A percentile compares a stretch with the other conserved stretches of the same genome.
phyloP scores from a whole-genome alignment of 2,888 invertebrate genomes.

The Eledona agricola region DNA sequence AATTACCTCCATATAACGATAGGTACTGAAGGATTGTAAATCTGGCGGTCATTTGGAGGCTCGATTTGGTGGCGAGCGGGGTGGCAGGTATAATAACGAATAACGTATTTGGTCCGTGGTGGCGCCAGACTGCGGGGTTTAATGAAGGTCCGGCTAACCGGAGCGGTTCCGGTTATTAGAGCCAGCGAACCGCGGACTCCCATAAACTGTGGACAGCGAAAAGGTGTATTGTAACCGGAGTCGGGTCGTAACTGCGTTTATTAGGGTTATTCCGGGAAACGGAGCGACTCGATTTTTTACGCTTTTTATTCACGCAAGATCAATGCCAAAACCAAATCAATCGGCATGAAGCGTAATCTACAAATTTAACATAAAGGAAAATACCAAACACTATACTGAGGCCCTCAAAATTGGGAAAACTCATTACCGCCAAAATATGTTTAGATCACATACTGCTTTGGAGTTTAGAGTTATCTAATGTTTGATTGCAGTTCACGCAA shows the following conservation, averaged over 20 bases:
- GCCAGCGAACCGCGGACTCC: constrained; percentile 52
- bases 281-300: too few relatives aligned
- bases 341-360: too few relatives aligned
- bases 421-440: too few relatives aligned
- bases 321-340: too few relatives aligned
- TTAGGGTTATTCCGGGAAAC: constrained; percentile 42
- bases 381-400: too few relatives aligned
- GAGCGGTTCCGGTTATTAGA: constrained; percentile 57
- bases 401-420: too few relatives aligned
- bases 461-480: too few relatives aligned
- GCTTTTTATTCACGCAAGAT: too few relatives aligned
- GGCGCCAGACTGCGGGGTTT: constrained; percentile 53
- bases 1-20: constrained; percentile 27
- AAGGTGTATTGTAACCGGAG: constrained; percentile 52
- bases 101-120: constrained; percentile 29
- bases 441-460: too few relatives aligned
- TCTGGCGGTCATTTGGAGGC: constrained; percentile 21
- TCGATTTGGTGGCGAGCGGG: constrained; percentile 21
- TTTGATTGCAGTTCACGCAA: too few relatives aligned
- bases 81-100: constrained; percentile 32
- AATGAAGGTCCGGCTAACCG: constrained; percentile 54
- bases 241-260: constrained; percentile 52
- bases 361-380: too few relatives aligned
- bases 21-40: constrained; percentile 23
- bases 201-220: constrained; percentile 55